Evolutionary conservation across 92 coral and sea anemone genomes (phyloP).

Genomic region (Siderastrea siderea): DNA sequence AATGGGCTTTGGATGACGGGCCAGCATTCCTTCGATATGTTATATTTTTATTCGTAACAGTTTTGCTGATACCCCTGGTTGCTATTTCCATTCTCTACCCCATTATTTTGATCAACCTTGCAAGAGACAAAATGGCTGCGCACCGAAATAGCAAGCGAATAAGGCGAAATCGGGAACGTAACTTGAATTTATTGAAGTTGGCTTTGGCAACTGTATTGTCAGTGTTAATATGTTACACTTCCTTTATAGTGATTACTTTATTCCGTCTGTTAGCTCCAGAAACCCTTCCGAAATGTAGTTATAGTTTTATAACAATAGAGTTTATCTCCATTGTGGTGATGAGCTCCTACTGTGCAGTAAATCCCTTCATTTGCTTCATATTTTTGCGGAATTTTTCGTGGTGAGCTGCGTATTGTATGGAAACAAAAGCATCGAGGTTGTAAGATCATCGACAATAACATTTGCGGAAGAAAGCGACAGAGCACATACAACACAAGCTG

Average conservation of each 20-base stretch:
- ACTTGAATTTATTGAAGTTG: slow-evolving; percentile 3
- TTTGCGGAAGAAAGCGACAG: background rate
- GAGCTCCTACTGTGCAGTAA: slow-evolving; percentile 21
- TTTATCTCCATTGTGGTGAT: background rate
- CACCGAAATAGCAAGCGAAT: background rate
- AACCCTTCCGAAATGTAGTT: slow-evolving; percentile 6
- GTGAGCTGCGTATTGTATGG: slow-evolving; percentile 7
- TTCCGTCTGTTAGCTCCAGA: background rate
- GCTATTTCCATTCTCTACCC: slow-evolving; percentile 4
- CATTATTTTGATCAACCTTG: background rate
- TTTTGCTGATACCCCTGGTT: slow-evolving; percentile 6
- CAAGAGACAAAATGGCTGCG: slow-evolving; percentile 18
- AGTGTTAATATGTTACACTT: slow-evolving; percentile 5
- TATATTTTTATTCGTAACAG: background rate
- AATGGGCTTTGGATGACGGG: background rate
- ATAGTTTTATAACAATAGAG: background rate
- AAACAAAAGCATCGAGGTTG: background rate
- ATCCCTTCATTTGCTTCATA: slow-evolving; percentile 18
- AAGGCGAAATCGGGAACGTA: background rate
- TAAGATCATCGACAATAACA: background rate
- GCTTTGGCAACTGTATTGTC: slow-evolving; percentile 15
- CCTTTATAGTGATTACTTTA: background rate
- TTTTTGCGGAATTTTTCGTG: slow-evolving; percentile 19
- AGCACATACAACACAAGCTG: background rate
- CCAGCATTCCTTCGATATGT: background rate